phyloP scores from a whole-genome alignment of 2,797 vertebrate genomes.

The Lacerta agilis region DNA sequence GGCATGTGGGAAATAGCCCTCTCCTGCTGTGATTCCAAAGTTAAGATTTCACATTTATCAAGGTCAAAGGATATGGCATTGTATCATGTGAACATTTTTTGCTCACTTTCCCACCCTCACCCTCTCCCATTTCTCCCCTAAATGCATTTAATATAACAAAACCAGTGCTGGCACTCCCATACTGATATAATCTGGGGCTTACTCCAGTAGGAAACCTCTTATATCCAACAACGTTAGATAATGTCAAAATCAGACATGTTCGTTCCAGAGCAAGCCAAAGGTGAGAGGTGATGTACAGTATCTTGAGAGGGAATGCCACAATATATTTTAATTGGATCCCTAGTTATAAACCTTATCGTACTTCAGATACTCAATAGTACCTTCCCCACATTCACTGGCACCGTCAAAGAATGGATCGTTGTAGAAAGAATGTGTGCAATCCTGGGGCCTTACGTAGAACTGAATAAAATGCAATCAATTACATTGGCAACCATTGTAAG shows the following conservation, averaged over 20 bases:
- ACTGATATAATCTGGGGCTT: not conserved
- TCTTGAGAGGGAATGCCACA: not conserved
- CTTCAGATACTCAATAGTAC: slow-evolving; percentile 1
- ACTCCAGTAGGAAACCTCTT: not conserved
- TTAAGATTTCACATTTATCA: not conserved
- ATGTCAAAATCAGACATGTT: not conserved
- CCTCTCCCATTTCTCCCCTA: not conserved
- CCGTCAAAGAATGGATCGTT: not conserved
- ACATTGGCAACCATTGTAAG: not conserved
- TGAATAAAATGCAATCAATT: not conserved
- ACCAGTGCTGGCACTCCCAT: not conserved
- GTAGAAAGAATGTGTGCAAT: not conserved
- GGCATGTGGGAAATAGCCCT: too few species aligned
- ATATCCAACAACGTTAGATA: not conserved
- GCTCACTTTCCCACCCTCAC: not conserved
- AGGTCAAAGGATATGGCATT: not conserved
- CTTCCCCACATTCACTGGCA: not conserved
- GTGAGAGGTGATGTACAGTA: not conserved
- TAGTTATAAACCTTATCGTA: not conserved
- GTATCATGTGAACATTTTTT: not conserved
- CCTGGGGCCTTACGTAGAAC: not conserved
- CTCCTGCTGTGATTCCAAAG: not conserved
- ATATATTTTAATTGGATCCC: slow-evolving; percentile 24
- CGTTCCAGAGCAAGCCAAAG: not conserved
- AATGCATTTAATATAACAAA: not conserved